Evolutionary conservation across 2,113 vertebrate species (phyloP).

Genomic region (Riparia riparia): DNA sequence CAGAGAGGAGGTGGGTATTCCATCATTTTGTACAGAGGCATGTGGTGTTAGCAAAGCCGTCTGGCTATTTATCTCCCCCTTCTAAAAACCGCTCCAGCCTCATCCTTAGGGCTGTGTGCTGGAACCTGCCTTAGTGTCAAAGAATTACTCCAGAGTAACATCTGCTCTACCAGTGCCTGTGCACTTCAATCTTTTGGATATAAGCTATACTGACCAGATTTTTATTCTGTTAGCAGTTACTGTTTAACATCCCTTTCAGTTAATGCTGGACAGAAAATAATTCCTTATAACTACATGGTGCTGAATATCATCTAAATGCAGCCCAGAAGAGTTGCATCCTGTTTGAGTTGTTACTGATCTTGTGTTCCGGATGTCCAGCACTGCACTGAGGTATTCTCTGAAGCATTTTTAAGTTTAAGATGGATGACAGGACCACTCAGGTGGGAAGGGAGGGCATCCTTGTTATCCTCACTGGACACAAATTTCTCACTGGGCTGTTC

Average conservation of each 20-base stretch:
- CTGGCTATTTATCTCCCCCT: not conserved
- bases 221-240: not conserved
- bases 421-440: not conserved
- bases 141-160: not conserved
- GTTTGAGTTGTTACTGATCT: not conserved
- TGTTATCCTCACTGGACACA: not conserved
- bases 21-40: not conserved
- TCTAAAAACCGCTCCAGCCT: not conserved
- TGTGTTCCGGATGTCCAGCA: not conserved
- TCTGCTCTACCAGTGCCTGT: not conserved
- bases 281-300: not conserved
- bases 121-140: not conserved
- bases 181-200: not conserved
- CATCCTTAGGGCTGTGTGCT: not conserved
- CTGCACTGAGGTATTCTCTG: not conserved
- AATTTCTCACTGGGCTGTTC: not conserved
- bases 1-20: not conserved
- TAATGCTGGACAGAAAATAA: not conserved
- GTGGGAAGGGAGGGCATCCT: not conserved
- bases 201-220: not conserved
- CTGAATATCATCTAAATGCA: not conserved
- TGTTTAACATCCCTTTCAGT: not conserved
- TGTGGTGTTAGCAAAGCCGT: not conserved
- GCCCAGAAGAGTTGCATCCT: not conserved
- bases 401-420: not conserved